Conservation (phyloP, 1,140 invertebrate genomes). For the Uloborus diversus region DNA sequence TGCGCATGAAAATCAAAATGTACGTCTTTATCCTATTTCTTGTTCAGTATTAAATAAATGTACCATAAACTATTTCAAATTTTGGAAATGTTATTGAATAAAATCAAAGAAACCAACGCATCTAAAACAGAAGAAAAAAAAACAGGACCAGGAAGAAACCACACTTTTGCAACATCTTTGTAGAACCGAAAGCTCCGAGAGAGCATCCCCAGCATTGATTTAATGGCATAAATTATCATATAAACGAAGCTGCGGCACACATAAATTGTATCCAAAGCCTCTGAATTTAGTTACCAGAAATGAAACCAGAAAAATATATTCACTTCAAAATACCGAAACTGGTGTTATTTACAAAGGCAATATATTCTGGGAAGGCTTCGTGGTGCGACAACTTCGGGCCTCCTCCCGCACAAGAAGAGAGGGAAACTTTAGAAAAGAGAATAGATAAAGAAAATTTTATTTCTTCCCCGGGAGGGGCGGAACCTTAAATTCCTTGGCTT, state of each 20-base stretch:
- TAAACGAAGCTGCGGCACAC: slow-evolving; percentile 21
- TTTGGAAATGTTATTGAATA: too few relatives aligned
- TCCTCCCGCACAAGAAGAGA: neutral
- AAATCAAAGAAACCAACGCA: too few relatives aligned
- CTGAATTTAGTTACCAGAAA: slow-evolving; percentile 6
- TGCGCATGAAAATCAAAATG: too few relatives aligned
- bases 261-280: slow-evolving; percentile 6
- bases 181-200: too few relatives aligned
- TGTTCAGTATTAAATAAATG: too few relatives aligned
- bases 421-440: neutral
- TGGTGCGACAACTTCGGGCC: neutral
- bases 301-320: slow-evolving; percentile 44
- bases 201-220: slow-evolving; percentile 37
- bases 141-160: too few relatives aligned
- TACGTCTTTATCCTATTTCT: too few relatives aligned
- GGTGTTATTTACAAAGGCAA: slow-evolving; percentile 35
- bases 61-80: too few relatives aligned
- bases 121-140: too few relatives aligned
- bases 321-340: slow-evolving; percentile 21
- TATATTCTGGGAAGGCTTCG: neutral
- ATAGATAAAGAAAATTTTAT: slow-evolving; percentile 8
- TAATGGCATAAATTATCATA: slow-evolving; percentile 53
- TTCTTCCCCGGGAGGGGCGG: slow-evolving; percentile 8
- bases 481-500: slow-evolving; percentile 44
- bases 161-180: too few relatives aligned